Evolutionary conservation across 1,140 invertebrate species (phyloP).

Genomic region (Drosophila sechellia): DNA sequence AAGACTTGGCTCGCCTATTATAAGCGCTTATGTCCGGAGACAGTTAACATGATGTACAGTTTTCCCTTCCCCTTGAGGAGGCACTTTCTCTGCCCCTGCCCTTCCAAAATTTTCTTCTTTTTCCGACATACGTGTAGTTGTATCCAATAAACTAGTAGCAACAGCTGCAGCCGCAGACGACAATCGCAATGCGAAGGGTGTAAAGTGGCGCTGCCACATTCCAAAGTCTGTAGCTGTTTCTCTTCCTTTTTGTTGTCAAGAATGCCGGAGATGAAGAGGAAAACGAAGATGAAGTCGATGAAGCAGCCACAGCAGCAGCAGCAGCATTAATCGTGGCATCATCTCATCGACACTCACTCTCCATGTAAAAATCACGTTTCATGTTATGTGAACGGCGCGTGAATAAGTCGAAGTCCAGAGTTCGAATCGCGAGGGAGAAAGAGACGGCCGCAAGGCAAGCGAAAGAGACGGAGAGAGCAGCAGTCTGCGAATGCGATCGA

Average conservation of each 20-base stretch:
- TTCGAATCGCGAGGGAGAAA: slow-evolving; percentile 18
- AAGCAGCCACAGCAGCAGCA: slow-evolving; percentile 39
- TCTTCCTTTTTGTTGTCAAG: slow-evolving; percentile 48
- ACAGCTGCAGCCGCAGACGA: slow-evolving; percentile 47
- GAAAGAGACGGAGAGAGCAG: slow-evolving; percentile 10
- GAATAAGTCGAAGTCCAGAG: slow-evolving; percentile 59
- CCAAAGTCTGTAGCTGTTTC: slow-evolving; percentile 51
- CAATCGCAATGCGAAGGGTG: slow-evolving; percentile 48
- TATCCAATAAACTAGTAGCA: slow-evolving; percentile 64
- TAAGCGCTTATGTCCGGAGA: slow-evolving; percentile 46
- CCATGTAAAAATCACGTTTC: slow-evolving; percentile 74
- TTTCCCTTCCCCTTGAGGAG: slow-evolving; percentile 26
- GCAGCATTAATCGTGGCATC: slow-evolving; percentile 50
- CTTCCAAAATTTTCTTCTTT: neutral
- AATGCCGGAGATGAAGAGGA: slow-evolving; percentile 56
- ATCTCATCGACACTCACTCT: slow-evolving; percentile 40
- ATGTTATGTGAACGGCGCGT: slow-evolving; percentile 75
- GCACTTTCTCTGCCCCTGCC: slow-evolving; percentile 4
- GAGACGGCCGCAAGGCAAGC: neutral
- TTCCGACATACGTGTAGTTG: slow-evolving; percentile 6
- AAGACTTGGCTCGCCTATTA: slow-evolving; percentile 24
- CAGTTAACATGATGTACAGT: slow-evolving; percentile 70
- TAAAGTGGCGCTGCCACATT: slow-evolving; percentile 65
- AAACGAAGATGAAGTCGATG: slow-evolving; percentile 18
- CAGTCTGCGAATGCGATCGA: slow-evolving; percentile 22